Evolutionary conservation across 92 coral and sea anemone genomes (phyloP), one percentile per base, ranked within the genome.

Genomic region (Paragorgia papillata): DNA sequence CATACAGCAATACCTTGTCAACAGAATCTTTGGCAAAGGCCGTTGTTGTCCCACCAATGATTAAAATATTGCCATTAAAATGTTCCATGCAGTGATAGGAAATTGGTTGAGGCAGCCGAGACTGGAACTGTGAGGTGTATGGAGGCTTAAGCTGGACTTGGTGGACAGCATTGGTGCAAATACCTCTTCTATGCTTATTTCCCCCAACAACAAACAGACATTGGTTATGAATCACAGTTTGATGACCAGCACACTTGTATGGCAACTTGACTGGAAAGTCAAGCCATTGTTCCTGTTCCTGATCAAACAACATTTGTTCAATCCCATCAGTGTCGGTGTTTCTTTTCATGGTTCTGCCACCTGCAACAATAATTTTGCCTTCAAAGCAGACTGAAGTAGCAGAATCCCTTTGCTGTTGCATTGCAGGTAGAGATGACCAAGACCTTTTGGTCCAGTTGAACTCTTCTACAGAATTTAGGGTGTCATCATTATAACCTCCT

Each of bases 381-480:
- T 69, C 7, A 21, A 22, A 50, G 13, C 20, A 10, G 25, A n/a
- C 28, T 12, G 76, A 14, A 8, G 76, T 46, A 13, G 61, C 3
- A 13, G 59, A 10, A 0, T 1, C 40, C 10, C 76, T 12, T 0
- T 12, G 1, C 4, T 48, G 20, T 27, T 12, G 14, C 32, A 27
- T 22, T 10, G 59, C 8, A 18, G 37, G 24, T 9, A 69, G 10
- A 0, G 26, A 20, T 15, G 22, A 0, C 76, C 76, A 69, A 9
- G 39, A 25, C 48, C 9, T 22, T 7, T 50, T 25, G 59, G 34
- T 10, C 31, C 27, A 21, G 41, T 17, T 0, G 43, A 21, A 69
- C 59, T 39, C 25, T 32, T 69, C 76, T 20, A 50, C 76, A 25
- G 76, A 69, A 27, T 27, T 66, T 19, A 63, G 70, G 4, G 14